Evolutionary conservation across 1,140 invertebrate species (phyloP), one percentile per base, ranked within the genome.

Genomic region (Eupeodes corollae): DNA sequence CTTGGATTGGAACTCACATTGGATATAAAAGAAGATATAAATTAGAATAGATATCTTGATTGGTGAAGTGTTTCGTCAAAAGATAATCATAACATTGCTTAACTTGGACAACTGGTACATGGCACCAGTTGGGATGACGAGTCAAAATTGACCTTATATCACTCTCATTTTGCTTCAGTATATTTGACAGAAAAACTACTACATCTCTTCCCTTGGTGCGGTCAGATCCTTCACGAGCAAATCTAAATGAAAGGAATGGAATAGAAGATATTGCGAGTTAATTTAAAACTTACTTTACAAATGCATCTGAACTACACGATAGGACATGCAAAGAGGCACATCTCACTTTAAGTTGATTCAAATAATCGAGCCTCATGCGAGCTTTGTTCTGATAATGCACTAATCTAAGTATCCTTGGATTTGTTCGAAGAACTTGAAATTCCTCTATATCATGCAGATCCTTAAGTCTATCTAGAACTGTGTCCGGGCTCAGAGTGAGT

Each of bases 341-440:
- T 31, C 73, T 71, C 34, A 75, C 73, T 41, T 70, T 73, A 1
- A 74, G 57, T 8, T 70, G 63, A 49, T 73, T 68, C 10, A 79
- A 70, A 54, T 75, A 73, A 5, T 67, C 61, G 9, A 79, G 49
- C 21, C 77, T 67, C 6, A 62, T 41, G 12, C 70, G 55, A 43
- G 76, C 74, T 56, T 77, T 78, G 21, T 68, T 75, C 53, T 76
- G 74, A 51, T 77, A 75, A 44, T 78, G 70, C 1, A 79, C 70
- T 49, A 79, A 56, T 3, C 69, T 63, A 5, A 76, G 53, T 3
- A 77, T 67, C 32, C 76, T 68, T 5, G 75, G 74, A 63, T 78
- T 75, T 12, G 70, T 68, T 37, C 59, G 60, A 11, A 78, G 56
- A 12, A 73, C 66, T 51, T 73, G 56, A 44, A 75, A 76, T 52